Conservation (phyloP, 2,888 invertebrate species). For the Pterostichus madidus region DNA sequence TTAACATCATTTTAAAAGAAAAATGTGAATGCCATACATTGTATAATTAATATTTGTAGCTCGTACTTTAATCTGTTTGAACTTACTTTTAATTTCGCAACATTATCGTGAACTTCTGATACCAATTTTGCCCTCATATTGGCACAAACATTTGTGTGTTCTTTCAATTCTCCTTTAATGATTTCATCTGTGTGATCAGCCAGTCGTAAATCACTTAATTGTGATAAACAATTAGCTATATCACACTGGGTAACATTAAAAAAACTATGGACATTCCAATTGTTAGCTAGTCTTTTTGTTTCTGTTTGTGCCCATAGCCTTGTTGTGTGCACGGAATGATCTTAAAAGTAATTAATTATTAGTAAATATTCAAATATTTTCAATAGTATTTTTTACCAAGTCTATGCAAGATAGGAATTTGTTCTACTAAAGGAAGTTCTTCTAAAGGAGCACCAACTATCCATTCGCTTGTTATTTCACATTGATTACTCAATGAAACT, state of each 20-base stretch:
- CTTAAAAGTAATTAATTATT: slow-evolving; percentile 76
- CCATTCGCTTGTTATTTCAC: slow-evolving; percentile 86
- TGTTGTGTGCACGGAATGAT: slow-evolving; percentile 89
- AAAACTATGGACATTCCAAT: slow-evolving; percentile 88
- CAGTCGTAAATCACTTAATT: slow-evolving; percentile 80
- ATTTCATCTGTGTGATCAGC: slow-evolving; percentile 82
- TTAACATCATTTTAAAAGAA: too few species aligned
- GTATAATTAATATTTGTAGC: too few species aligned
- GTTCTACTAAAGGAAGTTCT: slow-evolving; percentile 89
- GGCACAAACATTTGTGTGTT: slow-evolving; percentile 89
- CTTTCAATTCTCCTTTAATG: slow-evolving; percentile 80
- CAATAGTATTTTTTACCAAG: slow-evolving; percentile 77
- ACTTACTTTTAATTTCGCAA: slow-evolving; percentile 85
- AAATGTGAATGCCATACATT: neutral
- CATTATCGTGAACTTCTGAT: slow-evolving; percentile 88
- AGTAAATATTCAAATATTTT: slow-evolving; percentile 44
- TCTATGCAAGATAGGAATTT: slow-evolving; percentile 88
- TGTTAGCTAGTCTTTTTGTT: slow-evolving; percentile 85
- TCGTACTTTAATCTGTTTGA: neutral
- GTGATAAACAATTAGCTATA: slow-evolving; percentile 82
- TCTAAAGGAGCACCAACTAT: slow-evolving; percentile 86
- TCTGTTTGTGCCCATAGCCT: slow-evolving; percentile 88
- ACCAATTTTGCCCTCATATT: slow-evolving; percentile 90
- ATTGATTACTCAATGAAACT: slow-evolving; percentile 86
- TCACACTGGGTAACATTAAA: slow-evolving; percentile 85